A percentile compares a stretch with the other conserved stretches of the same genome.
These are phyloP conservation scores for Vanessa cardui DNA, from an alignment of 2,888 invertebrate species.

Conservation along the genomic window DNA sequence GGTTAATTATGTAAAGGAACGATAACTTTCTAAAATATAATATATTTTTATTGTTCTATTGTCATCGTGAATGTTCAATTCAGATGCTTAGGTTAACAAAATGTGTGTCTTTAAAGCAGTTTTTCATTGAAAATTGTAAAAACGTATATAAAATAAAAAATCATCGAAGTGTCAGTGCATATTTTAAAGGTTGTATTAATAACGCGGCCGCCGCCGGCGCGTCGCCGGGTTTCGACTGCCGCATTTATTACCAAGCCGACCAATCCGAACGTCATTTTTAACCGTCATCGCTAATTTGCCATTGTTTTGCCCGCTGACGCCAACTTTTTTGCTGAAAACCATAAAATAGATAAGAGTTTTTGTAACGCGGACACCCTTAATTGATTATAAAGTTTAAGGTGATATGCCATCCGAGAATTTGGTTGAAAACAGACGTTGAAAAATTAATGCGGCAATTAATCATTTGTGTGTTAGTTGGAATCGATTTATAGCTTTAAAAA, in stretches of 20 bases:
- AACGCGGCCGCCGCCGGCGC: slow-evolving; percentile 48
- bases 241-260: slow-evolving; percentile 49
- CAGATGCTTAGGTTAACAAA: too few relatives aligned
- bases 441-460: slow-evolving; percentile 35
- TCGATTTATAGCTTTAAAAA: slow-evolving; percentile 38
- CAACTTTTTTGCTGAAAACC: slow-evolving; percentile 76
- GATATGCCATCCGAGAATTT: slow-evolving; percentile 39
- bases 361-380: slow-evolving; percentile 66
- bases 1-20: too few relatives aligned
- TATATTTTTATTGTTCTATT: too few relatives aligned
- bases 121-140: not conserved
- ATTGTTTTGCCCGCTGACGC: slow-evolving; percentile 79
- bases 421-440: slow-evolving; percentile 27
- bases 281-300: slow-evolving; percentile 81
- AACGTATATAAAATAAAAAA: slow-evolving; percentile 31
- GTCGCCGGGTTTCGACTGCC: slow-evolving; percentile 52
- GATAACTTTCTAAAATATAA: too few relatives aligned
- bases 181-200: slow-evolving; percentile 59
- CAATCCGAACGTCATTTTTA: slow-evolving; percentile 75
- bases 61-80: too few relatives aligned
- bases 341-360: slow-evolving; percentile 77
- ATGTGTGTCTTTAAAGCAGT: not conserved
- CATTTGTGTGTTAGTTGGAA: slow-evolving; percentile 38
- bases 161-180: slow-evolving; percentile 39
- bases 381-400: slow-evolving; percentile 70